A percentile compares a stretch with the other conserved stretches of the same genome.
These are phyloP conservation scores for Timema cristinae DNA, from an alignment of 2,888 invertebrate genomes.

Conservation along the genomic window DNA sequence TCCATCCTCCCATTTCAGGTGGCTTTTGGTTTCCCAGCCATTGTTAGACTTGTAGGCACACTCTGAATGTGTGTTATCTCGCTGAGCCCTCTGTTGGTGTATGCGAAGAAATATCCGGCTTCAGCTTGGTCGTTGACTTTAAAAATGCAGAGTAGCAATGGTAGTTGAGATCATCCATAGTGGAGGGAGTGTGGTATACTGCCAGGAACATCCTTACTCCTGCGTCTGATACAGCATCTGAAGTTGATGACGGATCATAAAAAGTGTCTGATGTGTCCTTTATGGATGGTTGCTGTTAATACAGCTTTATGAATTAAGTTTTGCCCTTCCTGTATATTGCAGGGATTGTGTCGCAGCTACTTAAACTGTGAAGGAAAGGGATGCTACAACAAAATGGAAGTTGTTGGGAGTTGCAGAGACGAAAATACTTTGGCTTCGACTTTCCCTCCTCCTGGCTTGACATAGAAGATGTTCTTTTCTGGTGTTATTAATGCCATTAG, in stretches of 20 bases:
- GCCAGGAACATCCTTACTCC: too few relatives aligned
- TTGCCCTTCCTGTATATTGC: neutral
- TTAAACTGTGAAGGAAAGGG: neutral
- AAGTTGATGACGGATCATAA: neutral
- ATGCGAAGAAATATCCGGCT: neutral
- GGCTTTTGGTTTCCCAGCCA: neutral
- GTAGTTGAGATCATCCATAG: neutral
- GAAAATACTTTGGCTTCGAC: neutral
- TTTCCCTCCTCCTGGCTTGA: neutral
- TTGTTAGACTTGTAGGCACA: neutral
- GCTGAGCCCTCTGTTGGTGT: neutral
- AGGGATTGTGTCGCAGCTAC: neutral
- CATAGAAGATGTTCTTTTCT: neutral
- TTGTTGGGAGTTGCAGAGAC: neutral
- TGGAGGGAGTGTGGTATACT: neutral
- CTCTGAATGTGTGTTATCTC: neutral
- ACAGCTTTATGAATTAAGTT: neutral
- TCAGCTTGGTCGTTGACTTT: neutral
- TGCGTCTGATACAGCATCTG: too few relatives aligned
- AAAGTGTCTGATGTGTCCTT: neutral
- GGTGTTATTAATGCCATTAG: neutral
- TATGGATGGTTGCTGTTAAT: neutral
- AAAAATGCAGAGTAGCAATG: neutral
- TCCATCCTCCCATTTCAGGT: neutral
- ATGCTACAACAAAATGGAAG: neutral